Conservation (phyloP, 2,113 vertebrate genomes). For the Trichechus manatus region DNA sequence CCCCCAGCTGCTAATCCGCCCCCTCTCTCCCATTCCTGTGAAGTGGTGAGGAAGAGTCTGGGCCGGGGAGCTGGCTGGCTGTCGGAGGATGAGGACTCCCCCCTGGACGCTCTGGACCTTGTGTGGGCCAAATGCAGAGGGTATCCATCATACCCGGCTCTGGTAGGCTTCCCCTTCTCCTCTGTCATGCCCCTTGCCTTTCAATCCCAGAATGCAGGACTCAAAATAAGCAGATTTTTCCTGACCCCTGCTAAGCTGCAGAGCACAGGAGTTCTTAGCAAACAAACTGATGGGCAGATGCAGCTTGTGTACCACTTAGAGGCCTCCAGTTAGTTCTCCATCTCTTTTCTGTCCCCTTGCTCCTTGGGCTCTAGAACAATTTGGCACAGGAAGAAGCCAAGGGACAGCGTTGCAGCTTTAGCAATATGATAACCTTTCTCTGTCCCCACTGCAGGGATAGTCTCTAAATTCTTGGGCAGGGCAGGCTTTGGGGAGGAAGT, state of each 20-base stretch:
- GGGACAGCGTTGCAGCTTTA: neutral
- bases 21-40: slow-evolving; percentile 70
- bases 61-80: slow-evolving; percentile 94
- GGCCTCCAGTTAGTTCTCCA: neutral
- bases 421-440: neutral
- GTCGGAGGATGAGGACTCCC: slow-evolving; percentile 95
- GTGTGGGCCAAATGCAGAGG: slow-evolving; percentile 99
- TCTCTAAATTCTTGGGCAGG: slow-evolving; percentile 17
- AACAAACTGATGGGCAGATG: neutral
- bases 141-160: slow-evolving; percentile 97
- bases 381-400: neutral
- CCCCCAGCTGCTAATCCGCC: slow-evolving; percentile 57
- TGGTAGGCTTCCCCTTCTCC: slow-evolving; percentile 89
- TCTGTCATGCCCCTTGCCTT: neutral
- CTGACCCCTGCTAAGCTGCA: neutral
- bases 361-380: neutral
- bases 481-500: neutral
- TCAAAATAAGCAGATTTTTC: neutral
- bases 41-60: slow-evolving; percentile 95
- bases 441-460: neutral
- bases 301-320: neutral
- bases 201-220: neutral
- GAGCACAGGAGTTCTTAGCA: slow-evolving; percentile 3
- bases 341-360: slow-evolving; percentile 3
- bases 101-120: slow-evolving; percentile 96